Conservation (phyloP, 1,140 invertebrate genomes). For the Helicoverpa zea region DNA sequence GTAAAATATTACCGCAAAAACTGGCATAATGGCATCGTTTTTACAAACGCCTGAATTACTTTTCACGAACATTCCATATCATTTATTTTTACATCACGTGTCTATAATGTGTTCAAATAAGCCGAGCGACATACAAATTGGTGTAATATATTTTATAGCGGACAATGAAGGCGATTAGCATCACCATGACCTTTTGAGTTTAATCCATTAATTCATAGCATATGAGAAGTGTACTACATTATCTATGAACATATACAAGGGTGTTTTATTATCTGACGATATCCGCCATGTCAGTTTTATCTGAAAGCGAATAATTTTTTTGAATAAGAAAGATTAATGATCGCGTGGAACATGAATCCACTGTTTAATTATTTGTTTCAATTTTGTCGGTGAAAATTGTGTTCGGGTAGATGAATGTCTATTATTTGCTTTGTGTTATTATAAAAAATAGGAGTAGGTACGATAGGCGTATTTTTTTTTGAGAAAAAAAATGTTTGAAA, state of each 20-base stretch:
- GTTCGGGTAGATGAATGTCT: too few species aligned
- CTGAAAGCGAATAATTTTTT: neutral
- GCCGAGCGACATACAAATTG: constrained; percentile 1
- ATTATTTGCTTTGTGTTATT: too few species aligned
- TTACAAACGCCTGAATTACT: too few species aligned
- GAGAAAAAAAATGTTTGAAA: too few species aligned
- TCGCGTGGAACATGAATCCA: too few species aligned
- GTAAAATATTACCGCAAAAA: too few species aligned
- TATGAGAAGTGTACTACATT: neutral
- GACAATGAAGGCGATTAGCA: constrained; percentile 32
- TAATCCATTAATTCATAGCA: constrained; percentile 37
- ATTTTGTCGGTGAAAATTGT: too few species aligned
- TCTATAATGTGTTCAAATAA: neutral
- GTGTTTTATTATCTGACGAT: neutral
- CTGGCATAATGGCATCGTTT: too few species aligned
- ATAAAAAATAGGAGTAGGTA: too few species aligned
- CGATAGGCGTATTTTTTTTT: too few species aligned
- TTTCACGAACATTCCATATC: neutral
- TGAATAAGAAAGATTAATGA: too few species aligned
- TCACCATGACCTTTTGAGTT: constrained; percentile 23
- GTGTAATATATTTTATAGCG: constrained; percentile 24
- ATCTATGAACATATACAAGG: neutral
- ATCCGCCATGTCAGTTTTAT: neutral
- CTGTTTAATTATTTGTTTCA: too few species aligned
- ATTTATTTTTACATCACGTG: neutral